Evolutionary conservation across 2,113 vertebrate genomes (phyloP), one percentile per base, ranked within the genome.

Genomic region (Phycodurus eques): DNA sequence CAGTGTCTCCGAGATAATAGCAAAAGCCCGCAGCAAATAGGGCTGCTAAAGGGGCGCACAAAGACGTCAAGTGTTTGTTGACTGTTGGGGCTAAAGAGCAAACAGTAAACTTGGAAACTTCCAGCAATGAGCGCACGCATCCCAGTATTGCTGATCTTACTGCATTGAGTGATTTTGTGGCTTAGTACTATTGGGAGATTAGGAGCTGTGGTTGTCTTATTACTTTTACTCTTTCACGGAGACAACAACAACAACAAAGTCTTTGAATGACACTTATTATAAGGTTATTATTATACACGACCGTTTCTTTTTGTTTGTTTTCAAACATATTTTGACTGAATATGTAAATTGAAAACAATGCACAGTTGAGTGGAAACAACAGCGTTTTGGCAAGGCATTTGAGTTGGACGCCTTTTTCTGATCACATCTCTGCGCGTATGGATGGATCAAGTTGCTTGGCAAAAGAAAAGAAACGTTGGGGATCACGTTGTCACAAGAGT

Each of bases 401-500:
- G 7, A 27, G 4, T 22, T 59, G 11, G 14, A 61, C 31, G 59
- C 15, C 31, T 31, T 84, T 89, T 89, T 92, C 86, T 75, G 92
- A 91, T 92, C 92, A 81, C 92, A 86, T 93, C 93, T 93, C 92
- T 92, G 93, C 94, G 82, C 94, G 91, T 92, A 61, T 22, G 53
- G 35, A 92, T 88, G 92, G 95, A 95, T 97, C 95, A 93, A 94
- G 94, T 96, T 96, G 94, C 95, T 94, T 83, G 87, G 89, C 9
- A 9, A 6, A 90, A 84, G 8, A 6, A 90, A 84, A n/a, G n/a
- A n/a, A n/a, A 95, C 95, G 93, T 94, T 95, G 96, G 88, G 88
- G 93, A 96, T 97, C 96, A 95, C 94, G 92, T 85, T 92, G 92
- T 95, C 94, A 95, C 94, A 94, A 94, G 92, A 95, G 93, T 96